These are phyloP conservation scores for Cerceris ruficornis DNA, from an alignment of 2,888 invertebrate species.

Conservation along the genomic window DNA sequence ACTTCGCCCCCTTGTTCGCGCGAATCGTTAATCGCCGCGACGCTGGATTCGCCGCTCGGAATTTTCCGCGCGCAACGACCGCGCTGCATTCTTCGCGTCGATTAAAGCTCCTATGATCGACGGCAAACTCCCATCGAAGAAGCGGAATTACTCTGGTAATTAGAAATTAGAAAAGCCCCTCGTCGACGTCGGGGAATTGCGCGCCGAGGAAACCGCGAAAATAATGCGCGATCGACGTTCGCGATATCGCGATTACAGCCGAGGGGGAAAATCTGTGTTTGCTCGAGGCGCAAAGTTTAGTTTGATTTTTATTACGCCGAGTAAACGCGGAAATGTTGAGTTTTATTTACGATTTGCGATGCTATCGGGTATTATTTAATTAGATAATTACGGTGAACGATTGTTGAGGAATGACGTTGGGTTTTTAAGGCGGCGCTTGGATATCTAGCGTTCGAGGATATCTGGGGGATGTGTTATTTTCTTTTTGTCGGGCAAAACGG, in stretches of 20 bases:
- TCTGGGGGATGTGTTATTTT: too few species aligned
- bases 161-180: slow-evolving; percentile 9
- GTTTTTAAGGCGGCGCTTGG: too few species aligned
- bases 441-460: too few species aligned
- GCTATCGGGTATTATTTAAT: background rate
- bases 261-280: background rate
- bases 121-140: background rate
- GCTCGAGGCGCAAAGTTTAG: background rate
- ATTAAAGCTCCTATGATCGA: slow-evolving; percentile 24
- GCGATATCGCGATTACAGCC: background rate
- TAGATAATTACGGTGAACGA: too few species aligned
- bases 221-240: background rate
- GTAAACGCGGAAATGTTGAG: background rate
- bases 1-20: slow-evolving; percentile 60
- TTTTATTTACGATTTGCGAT: slow-evolving; percentile 12
- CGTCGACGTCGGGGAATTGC: background rate
- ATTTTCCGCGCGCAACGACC: slow-evolving; percentile 25
- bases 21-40: slow-evolving; percentile 57
- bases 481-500: slow-evolving; percentile 31
- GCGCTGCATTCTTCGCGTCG: background rate
- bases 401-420: too few species aligned
- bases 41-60: slow-evolving; percentile 26
- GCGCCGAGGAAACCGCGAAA: background rate
- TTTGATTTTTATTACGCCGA: slow-evolving; percentile 4
- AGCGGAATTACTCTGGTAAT: slow-evolving; percentile 3